Base-by-base conservation (phyloP, 35 echinoderm and acorn worm species). In the Apostichopus japonicus region DNA sequence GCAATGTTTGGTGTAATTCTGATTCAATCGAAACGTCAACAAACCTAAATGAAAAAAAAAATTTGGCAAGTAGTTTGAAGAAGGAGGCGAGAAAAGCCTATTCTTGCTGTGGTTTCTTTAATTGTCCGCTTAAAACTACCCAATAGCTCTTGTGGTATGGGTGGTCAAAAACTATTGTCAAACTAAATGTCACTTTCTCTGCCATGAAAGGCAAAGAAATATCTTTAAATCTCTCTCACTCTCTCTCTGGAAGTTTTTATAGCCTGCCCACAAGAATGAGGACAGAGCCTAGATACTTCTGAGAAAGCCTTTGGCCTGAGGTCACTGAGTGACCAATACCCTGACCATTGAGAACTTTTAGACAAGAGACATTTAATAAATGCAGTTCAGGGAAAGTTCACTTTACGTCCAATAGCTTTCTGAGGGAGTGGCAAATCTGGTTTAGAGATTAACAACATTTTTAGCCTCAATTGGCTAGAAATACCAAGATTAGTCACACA, bases 131-230 rank as follows among this genome's bases (percentile, higher is more conserved):
- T 14, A 79, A 79, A 79, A 13, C 51, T 24, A 79, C 19, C 78
- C 11, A 33, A 33, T 79, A 24, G 23, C 52, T 33, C 78, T 80
- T 80, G 11, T 24, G 23, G 24, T 80, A 33, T 80, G 78, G 78
- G 78, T 80, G 78, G 78, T 80, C 78, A 80, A 80, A 80, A 44
- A 80, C 10, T 80, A 8, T 24, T 80, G 78, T 24, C 78, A 24
- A 80, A 80, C 15, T 80, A 24, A 24, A 80, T 53, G 52, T 44
- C 24, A 80, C 44, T 80, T 80, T 53, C 78, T 25, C 15, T 1
- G 52, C 5, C 13, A 24, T 80, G 78, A 80, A 67, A 67, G 63
- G 63, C 11, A 67, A 19, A 67, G 63, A 67, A 67, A 67, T 67
- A 67, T 67, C 11, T 80, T 24, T 25, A 80, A 44, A 33, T 80